These are phyloP conservation scores for Meriones psammophilus DNA, from an alignment of 2,797 vertebrate genomes.

Conservation along the genomic window DNA sequence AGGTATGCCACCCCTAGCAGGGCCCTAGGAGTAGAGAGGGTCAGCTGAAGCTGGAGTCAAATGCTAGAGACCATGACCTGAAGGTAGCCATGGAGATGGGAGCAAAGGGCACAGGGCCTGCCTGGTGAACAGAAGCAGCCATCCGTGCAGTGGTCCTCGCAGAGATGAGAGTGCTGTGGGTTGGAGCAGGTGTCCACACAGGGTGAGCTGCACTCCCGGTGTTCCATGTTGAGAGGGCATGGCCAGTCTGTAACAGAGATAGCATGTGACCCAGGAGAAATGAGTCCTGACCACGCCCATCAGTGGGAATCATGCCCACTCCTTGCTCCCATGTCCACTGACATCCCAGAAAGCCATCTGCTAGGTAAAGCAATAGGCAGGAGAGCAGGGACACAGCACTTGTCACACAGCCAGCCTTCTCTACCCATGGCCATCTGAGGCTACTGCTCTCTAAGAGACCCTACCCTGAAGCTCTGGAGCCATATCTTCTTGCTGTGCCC, in stretches of 20 bases:
- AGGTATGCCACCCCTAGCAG: background rate
- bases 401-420: background rate
- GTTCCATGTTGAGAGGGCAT: conserved; percentile 87
- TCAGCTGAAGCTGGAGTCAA: background rate
- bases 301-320: background rate
- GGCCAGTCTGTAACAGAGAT: conserved; percentile 82
- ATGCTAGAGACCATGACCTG: background rate
- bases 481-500: background rate
- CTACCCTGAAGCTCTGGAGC: conserved; percentile 89
- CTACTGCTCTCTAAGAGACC: conserved; percentile 81
- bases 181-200: conserved; percentile 90
- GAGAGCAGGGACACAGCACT: background rate
- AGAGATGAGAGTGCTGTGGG: conserved; percentile 85
- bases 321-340: background rate
- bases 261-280: background rate
- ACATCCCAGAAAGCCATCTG: background rate
- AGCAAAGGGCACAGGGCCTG: background rate
- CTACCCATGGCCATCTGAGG: background rate
- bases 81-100: background rate
- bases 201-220: conserved; percentile 89
- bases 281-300: background rate
- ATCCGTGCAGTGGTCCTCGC: conserved; percentile 89
- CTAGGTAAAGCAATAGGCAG: background rate
- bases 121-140: conserved; percentile 89
- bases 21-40: background rate